Percentiles rank a stretch among this genome's conserved stretches.
phyloP scores from a whole-genome alignment of 2,113 vertebrate genomes.

The Sturnira hondurensis region DNA sequence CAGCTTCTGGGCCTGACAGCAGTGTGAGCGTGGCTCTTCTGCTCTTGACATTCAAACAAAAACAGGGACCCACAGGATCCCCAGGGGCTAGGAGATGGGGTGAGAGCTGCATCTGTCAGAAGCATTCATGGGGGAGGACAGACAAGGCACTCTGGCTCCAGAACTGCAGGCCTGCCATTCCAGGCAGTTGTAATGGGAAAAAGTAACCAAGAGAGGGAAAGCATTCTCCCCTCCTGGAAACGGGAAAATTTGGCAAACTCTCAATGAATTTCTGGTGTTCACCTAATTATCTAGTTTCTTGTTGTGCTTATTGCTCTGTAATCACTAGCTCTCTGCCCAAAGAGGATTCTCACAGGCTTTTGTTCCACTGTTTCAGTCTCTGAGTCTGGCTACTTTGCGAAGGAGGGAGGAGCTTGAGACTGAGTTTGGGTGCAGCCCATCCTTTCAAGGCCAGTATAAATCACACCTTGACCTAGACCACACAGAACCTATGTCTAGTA shows the following conservation, averaged over 20 bases:
- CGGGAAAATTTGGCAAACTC: background rate
- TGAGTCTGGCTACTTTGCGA: background rate
- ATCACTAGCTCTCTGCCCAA: background rate
- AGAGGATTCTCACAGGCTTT: background rate
- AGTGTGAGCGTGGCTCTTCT: background rate
- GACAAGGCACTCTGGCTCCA: background rate
- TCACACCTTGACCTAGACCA: background rate
- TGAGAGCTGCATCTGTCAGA: background rate
- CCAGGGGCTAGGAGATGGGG: fast-evolving
- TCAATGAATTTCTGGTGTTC: background rate
- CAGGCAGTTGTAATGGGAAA: background rate
- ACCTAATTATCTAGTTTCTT: background rate
- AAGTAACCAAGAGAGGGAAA: background rate
- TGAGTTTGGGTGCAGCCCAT: background rate
- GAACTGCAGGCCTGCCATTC: background rate
- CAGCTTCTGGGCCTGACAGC: background rate
- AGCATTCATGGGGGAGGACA: fast-evolving
- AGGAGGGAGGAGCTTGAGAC: fast-evolving
- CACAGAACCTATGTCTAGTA: background rate
- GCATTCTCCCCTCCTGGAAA: background rate
- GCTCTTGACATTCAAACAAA: background rate
- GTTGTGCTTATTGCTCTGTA: background rate
- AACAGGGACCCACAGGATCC: background rate
- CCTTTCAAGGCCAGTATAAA: background rate
- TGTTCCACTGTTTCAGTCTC: background rate